Evolutionary conservation across 2,888 invertebrate species (phyloP), one percentile per base, ranked within the genome.

Genomic region (Crematogaster levior): DNA sequence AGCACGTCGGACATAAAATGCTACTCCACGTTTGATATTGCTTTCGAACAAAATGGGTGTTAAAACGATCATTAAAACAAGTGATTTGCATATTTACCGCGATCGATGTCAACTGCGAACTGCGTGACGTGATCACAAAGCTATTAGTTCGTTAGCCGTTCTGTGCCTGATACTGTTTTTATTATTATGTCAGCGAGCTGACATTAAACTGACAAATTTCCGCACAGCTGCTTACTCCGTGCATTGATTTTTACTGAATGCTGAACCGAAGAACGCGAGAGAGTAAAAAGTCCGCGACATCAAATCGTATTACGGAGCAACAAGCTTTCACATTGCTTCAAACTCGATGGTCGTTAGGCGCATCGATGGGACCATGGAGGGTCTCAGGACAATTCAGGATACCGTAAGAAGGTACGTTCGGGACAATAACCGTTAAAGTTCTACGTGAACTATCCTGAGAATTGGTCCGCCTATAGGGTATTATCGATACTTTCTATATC

Each of bases 361-460:
- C 68, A 70, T 70, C 70, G 77, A 70, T 58, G 70, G 56, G 18
- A 1, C 12, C 43, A 30, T 21, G 37, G 21, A 43, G 18, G 43
- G 56, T 58, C 56, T 79, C 70, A 18, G 9, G 43, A 56, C 77
- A 70, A 79, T 58, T 18, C 43, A 12, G 18, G 7, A 5, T 70
- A 58, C 56, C 34, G 43, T 56, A 68, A 30, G 56, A 58, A 79
- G 56, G 12, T 58, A 70, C 56, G 82, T n/a, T 46, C 56, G 46
- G 18, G 43, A 85, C 83, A 89, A 88, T 90, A 90, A 90, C 87
- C 89, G 87, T 90, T 89, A 87, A 90, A 89, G 82, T 89, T 89
- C 84, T 88, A 89, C 87, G 86, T 88, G 88, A 84, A 84, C 83
- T 84, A 86, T 74, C 58, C 63, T 81, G 79, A 81, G 84, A 86